Percentiles rank a stretch among this genome's conserved stretches.
These are phyloP conservation scores for Drosophila rhopaloa DNA, from an alignment of 1,140 invertebrate species.

Conservation along the genomic window DNA sequence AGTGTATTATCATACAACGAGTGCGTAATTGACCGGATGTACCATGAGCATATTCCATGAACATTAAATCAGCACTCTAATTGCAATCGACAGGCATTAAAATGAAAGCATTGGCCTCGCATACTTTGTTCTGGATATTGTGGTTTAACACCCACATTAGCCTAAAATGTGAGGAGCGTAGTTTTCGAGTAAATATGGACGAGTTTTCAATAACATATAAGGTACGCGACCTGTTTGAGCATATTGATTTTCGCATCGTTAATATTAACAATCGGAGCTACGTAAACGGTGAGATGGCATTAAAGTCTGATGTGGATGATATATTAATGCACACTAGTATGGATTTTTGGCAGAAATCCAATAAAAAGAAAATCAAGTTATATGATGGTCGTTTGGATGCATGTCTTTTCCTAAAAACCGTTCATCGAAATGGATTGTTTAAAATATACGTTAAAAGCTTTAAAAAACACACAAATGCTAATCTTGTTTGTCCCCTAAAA, in stretches of 20 bases:
- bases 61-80: not conserved
- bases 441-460: constrained; percentile 40
- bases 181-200: constrained; percentile 43
- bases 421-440: constrained; percentile 40
- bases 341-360: constrained; percentile 22
- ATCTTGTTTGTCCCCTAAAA: constrained; percentile 36
- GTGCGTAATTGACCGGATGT: not conserved
- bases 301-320: constrained; percentile 18
- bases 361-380: constrained; percentile 29
- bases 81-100: constrained; percentile 1
- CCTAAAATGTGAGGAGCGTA: constrained; percentile 11
- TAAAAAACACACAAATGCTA: constrained; percentile 10
- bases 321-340: constrained; percentile 21
- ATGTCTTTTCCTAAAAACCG: constrained; percentile 36
- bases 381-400: constrained; percentile 36
- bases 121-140: constrained; percentile 1
- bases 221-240: constrained; percentile 9
- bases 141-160: constrained; percentile 3
- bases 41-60: not conserved
- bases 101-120: constrained; percentile 17
- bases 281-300: constrained; percentile 11
- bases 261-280: constrained; percentile 22
- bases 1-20: not conserved
- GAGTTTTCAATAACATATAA: constrained; percentile 18
- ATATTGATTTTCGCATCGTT: constrained; percentile 14